Percentiles rank a stretch among this genome's conserved stretches.
These are phyloP conservation scores for Stegana nigrithorax DNA, from an alignment of 2,888 invertebrate species.

Conservation along the genomic window DNA sequence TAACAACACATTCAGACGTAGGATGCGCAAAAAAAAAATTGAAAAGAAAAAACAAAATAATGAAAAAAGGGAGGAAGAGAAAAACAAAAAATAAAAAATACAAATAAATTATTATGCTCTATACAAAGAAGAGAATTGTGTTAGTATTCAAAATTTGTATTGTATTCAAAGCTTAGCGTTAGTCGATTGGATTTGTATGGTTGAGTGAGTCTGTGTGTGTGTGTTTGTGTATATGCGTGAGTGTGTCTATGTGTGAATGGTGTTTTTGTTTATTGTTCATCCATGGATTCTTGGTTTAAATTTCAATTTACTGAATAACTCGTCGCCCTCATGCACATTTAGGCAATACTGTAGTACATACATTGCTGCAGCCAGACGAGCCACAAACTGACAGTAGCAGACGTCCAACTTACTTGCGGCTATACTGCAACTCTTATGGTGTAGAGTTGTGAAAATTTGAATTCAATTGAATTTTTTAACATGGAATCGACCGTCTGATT, in stretches of 20 bases:
- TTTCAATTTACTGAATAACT: no score
- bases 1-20: not conserved
- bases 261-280: not conserved
- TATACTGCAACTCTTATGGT: no score
- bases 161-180: not conserved
- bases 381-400: no score
- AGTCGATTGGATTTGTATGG: not conserved
- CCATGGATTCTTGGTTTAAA: not conserved
- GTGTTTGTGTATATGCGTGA: not conserved
- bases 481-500: no score
- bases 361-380: no score
- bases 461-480: no score
- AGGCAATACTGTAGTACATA: no score
- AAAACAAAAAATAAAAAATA: not conserved
- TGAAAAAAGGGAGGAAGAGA: not conserved
- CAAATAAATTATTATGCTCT: constrained; percentile 5
- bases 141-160: not conserved
- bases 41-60: not conserved
- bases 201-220: not conserved
- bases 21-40: constrained; percentile 3
- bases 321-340: no score
- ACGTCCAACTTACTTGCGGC: no score
- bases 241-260: no score
- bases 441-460: no score
- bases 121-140: not conserved